These are phyloP conservation scores for Clanis bilineata DNA, from an alignment of 2,888 invertebrate species.

Conservation along the genomic window DNA sequence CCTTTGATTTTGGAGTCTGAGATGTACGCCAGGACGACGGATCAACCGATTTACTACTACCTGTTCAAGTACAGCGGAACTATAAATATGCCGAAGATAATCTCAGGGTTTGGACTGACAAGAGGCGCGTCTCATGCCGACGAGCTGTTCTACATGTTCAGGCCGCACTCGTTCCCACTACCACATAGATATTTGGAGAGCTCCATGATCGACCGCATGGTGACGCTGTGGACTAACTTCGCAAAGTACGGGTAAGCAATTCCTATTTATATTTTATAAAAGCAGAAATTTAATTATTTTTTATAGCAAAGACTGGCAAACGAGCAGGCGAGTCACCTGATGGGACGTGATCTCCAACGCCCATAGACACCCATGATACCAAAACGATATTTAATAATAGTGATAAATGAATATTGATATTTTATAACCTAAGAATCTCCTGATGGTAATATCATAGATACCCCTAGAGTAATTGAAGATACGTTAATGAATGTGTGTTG, in stretches of 20 bases:
- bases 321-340: too few species aligned
- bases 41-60: slow-evolving; percentile 69
- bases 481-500: too few species aligned
- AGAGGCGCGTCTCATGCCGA: slow-evolving; percentile 71
- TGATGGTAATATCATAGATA: too few species aligned
- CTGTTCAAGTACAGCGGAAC: slow-evolving; percentile 65
- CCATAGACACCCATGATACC: background rate
- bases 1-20: slow-evolving; percentile 64
- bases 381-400: background rate
- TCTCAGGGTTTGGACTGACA: slow-evolving; percentile 51
- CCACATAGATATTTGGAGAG: slow-evolving; percentile 58
- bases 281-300: too few species aligned
- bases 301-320: too few species aligned
- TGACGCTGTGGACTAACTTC: slow-evolving; percentile 74
- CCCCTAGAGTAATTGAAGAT: too few species aligned
- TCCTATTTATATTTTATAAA: background rate
- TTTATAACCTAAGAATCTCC: too few species aligned
- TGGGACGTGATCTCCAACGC: background rate
- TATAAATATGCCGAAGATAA: slow-evolving; percentile 66
- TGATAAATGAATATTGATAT: too few species aligned
- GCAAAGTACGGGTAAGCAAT: slow-evolving; percentile 66
- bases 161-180: slow-evolving; percentile 62
- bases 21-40: slow-evolving; percentile 55
- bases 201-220: slow-evolving; percentile 62
- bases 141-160: slow-evolving; percentile 72